Percentiles rank a stretch among this genome's conserved stretches.
Evolutionary conservation across 2,113 vertebrate species (phyloP).

Genomic region (Piaya cayana): DNA sequence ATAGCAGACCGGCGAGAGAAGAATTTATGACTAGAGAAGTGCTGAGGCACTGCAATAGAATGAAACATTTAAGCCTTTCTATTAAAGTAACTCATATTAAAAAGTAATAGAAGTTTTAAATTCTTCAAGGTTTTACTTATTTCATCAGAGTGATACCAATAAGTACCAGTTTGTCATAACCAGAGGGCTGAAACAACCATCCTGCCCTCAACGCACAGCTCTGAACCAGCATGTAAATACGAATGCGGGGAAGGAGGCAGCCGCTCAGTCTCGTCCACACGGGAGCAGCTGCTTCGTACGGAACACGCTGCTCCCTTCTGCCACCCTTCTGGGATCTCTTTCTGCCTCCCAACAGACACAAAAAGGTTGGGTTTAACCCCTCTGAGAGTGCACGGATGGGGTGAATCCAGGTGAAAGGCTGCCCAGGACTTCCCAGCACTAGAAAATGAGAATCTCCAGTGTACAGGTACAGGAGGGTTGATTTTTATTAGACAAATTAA

Average conservation of each 20-base stretch:
- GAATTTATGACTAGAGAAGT: slow-evolving; percentile 73
- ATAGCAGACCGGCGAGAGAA: slow-evolving; percentile 55
- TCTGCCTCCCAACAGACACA: not conserved
- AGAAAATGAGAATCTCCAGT: not conserved
- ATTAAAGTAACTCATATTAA: slow-evolving; percentile 74
- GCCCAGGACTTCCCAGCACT: not conserved
- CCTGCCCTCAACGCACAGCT: not conserved
- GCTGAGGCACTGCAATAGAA: slow-evolving; percentile 63
- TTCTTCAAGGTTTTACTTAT: slow-evolving; percentile 45
- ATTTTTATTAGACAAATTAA: not conserved
- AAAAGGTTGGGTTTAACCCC: not conserved
- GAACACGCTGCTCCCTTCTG: not conserved
- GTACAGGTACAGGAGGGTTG: no score
- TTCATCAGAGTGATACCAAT: slow-evolving; percentile 44
- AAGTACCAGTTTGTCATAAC: slow-evolving; percentile 48
- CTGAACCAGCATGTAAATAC: not conserved
- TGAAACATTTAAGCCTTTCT: slow-evolving; percentile 62
- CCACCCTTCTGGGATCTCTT: not conserved
- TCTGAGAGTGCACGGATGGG: not conserved
- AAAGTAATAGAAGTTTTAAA: slow-evolving; percentile 53
- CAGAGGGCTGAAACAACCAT: not conserved
- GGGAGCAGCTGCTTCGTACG: not conserved
- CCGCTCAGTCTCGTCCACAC: fast-evolving
- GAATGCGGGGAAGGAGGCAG: not conserved
- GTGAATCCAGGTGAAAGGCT: not conserved